Evolutionary conservation across 1,140 invertebrate species (phyloP), one percentile per base, ranked within the genome.

Genomic region (Idris sp.): DNA sequence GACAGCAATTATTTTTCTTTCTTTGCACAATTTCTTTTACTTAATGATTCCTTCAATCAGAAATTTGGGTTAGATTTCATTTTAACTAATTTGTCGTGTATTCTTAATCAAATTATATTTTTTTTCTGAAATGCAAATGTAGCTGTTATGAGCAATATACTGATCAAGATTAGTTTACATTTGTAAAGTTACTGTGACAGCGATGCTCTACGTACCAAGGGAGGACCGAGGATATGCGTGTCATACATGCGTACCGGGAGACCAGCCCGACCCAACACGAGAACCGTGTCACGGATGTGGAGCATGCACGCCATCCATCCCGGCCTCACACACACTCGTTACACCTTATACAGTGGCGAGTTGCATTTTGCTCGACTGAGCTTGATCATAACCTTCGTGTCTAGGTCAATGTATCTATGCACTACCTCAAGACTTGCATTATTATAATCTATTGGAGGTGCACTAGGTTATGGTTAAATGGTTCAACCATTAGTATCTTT

Each of bases 251-350:
- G 43, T 56, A 69, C 49, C 54, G 43, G 74, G 72, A 64, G 73
- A 72, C 76, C 41, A 76, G 61, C 65, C 75, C 74, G 73, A 64
- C 72, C 77, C 69, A 79, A 56, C 77, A 78, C 78, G 79, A 87
- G 84, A 87, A 87, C 81, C 78, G 83, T 87, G 86, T 87, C 86
- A 87, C 84, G 81, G 77, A 87, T 87, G 83, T 87, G 59, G 86
- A 87, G 81, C 86, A 87, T 75, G 79, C 81, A 79, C 76, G 65
- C 51, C 61, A 78, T 74, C 78, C 76, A 78, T 80, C 78, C 77
- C 64, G 75, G 33, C 30, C 51, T 61, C 46, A 31, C 72, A 64
- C 48, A 59, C 35, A 49, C 25, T 36, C 49, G 31, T 65, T 61
- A 64, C 58, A 38, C 79, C 79, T 80, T 78, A 80, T 81, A 73